Percentiles rank a stretch among this genome's conserved stretches.
phyloP scores from a whole-genome alignment of 2,797 vertebrate genomes.

The Acanthurus lineatus region DNA sequence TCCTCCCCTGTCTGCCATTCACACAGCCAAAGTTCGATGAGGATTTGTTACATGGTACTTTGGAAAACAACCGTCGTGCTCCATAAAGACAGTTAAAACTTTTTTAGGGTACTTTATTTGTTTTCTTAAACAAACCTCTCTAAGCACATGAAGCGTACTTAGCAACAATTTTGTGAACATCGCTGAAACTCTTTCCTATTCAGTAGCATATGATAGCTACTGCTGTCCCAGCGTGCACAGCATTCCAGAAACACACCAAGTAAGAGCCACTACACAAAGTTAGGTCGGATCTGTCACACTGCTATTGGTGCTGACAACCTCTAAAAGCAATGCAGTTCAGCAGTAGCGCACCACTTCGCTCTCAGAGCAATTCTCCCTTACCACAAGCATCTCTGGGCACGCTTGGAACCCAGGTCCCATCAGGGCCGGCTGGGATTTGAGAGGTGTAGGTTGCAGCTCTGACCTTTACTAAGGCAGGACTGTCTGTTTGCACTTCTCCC shows the following conservation, averaged over 20 bases:
- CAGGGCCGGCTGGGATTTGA: conserved; percentile 78
- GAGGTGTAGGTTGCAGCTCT: conserved; percentile 83
- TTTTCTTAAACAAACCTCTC: conserved; percentile 58
- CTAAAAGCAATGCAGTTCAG: conserved; percentile 66
- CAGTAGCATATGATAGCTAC: conserved; percentile 48
- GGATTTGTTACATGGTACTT: conserved; percentile 78
- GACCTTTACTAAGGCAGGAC: conserved; percentile 85
- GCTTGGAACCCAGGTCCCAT: conserved; percentile 76
- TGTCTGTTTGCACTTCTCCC: conserved; percentile 86
- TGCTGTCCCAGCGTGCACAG: conserved; percentile 39
- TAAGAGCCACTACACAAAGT: conserved; percentile 66
- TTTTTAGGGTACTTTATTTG: conserved; percentile 59
- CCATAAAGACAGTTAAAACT: conserved; percentile 71
- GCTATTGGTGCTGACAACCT: conserved; percentile 76
- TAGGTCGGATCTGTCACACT: conserved; percentile 71
- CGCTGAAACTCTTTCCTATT: conserved; percentile 42
- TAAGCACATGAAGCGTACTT: conserved; percentile 46
- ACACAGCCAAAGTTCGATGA: conserved; percentile 80
- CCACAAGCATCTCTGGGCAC: conserved; percentile 75
- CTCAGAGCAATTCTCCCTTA: conserved; percentile 68
- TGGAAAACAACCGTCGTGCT: conserved; percentile 54
- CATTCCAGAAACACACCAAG: conserved; percentile 58
- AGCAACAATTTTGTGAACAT: conserved; percentile 51
- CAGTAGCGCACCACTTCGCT: conserved; percentile 47
- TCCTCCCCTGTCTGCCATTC: conserved; percentile 80